These are phyloP conservation scores for Andricus curvator DNA, from an alignment of 2,888 invertebrate genomes.

Conservation along the genomic window DNA sequence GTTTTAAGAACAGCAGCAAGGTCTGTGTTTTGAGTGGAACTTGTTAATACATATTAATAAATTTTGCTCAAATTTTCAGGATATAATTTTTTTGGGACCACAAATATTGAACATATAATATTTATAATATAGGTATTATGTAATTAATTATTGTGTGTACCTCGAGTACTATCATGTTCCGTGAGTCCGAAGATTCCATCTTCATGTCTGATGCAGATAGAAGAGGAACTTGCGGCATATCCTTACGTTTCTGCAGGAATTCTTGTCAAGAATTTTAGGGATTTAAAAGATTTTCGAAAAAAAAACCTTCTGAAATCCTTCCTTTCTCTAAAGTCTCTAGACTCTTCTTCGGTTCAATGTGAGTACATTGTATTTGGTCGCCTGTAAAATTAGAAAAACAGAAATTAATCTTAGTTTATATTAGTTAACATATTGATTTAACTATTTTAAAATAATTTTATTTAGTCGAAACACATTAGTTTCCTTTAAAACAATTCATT, in stretches of 20 bases:
- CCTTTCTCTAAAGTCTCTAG: conserved; percentile 47
- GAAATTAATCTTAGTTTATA: no score
- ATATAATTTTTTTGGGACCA: no score
- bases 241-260: conserved; percentile 44
- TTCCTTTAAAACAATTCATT: neutral
- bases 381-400: conserved; percentile 53
- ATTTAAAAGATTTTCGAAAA: conserved; percentile 49
- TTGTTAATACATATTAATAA: no score
- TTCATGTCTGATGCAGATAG: conserved; percentile 52
- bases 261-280: conserved; percentile 40
- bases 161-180: conserved; percentile 67
- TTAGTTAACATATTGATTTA: no score
- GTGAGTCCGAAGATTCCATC: conserved; percentile 49
- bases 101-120: no score
- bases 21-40: no score
- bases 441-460: no score
- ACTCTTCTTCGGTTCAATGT: conserved; percentile 52
- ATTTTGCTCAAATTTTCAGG: no score
- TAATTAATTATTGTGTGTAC: conserved; percentile 52
- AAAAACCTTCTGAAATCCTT: conserved; percentile 57
- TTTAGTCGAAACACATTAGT: neutral
- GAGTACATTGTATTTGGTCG: conserved; percentile 58
- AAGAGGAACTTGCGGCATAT: conserved; percentile 66
- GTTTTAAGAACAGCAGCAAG: no score
- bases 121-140: neutral